These are phyloP conservation scores for Cistogaster globosa DNA, from an alignment of 2,888 invertebrate species.

Conservation along the genomic window DNA sequence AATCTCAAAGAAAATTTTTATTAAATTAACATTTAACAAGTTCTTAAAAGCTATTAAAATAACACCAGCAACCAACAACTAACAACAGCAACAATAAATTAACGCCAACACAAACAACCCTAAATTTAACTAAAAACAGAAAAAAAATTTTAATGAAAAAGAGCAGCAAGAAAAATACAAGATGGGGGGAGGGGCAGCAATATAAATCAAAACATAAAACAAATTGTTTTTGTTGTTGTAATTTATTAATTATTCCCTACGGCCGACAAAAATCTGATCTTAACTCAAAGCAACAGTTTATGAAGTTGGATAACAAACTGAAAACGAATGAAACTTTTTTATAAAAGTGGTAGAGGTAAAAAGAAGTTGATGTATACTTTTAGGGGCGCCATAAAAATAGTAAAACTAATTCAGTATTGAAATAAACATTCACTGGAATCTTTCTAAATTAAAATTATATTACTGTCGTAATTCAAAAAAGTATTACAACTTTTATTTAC, in stretches of 20 bases:
- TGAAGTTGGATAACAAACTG: no score
- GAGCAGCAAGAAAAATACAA: neutral
- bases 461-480: no score
- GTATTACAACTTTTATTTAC: neutral
- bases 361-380: neutral
- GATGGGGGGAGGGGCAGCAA: neutral
- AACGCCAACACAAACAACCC: neutral
- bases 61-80: neutral
- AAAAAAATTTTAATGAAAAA: neutral
- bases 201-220: neutral
- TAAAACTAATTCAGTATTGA: neutral
- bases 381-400: neutral
- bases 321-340: no score
- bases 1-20: slow-evolving; percentile 44
- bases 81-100: neutral
- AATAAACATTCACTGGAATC: no score
- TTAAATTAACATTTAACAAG: slow-evolving; percentile 49
- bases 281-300: slow-evolving; percentile 50
- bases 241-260: neutral
- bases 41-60: neutral
- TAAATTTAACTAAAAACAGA: neutral
- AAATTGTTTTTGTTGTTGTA: neutral
- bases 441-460: no score
- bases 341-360: no score
- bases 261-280: slow-evolving; percentile 23